Conservation (phyloP, 2,797 vertebrate species). For the Peromyscus melanophrys region DNA sequence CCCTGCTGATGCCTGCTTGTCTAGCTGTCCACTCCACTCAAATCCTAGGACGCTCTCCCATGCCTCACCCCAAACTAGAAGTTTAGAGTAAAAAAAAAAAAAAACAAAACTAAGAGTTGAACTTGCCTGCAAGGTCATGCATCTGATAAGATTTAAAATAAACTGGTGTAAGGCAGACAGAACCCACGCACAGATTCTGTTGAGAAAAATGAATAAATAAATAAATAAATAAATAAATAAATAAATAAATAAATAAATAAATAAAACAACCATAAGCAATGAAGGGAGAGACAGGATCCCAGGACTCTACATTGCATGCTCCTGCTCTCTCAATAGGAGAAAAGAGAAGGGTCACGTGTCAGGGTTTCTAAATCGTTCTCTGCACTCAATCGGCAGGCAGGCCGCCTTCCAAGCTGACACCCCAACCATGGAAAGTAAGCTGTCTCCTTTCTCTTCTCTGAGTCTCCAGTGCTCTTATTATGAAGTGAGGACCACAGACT, state of each 20-base stretch:
- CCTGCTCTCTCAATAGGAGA: neutral
- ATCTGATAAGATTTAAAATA: neutral
- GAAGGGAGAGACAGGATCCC: neutral
- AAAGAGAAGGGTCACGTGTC: neutral
- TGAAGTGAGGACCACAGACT: neutral
- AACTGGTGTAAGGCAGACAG: neutral
- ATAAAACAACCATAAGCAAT: fast-evolving
- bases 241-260: no score
- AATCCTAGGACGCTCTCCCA: neutral
- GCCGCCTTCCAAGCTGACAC: neutral
- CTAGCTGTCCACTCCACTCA: neutral
- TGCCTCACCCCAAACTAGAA: neutral
- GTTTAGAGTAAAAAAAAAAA: neutral
- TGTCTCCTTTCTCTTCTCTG: neutral
- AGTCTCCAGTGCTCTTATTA: neutral
- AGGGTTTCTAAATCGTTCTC: neutral
- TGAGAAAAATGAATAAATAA: neutral
- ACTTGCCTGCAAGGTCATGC: neutral
- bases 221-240: no score
- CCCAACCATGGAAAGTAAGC: no score
- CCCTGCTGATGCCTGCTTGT: neutral
- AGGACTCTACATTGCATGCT: neutral
- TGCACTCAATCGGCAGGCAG: no score
- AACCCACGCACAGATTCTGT: neutral
- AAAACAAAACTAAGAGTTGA: neutral